Evolutionary conservation across 2,888 invertebrate species (phyloP).

Genomic region (Sinodicranocentrus sp.): DNA sequence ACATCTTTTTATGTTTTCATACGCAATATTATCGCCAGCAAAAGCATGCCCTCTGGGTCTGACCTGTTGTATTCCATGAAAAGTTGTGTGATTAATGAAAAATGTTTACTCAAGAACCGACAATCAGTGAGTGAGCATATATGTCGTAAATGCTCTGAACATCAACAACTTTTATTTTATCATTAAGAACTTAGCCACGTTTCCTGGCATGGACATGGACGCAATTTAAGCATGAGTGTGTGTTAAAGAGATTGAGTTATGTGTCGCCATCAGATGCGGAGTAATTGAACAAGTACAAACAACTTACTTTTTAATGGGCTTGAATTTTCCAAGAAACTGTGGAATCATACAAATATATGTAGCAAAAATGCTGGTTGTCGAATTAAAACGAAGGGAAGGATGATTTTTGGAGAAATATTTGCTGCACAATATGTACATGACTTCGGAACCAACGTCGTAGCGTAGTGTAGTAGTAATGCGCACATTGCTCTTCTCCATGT

Average conservation of each 20-base stretch:
- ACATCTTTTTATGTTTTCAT: too few relatives aligned
- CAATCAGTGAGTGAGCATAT: background rate
- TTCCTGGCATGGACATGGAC: background rate
- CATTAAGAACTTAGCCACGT: too few relatives aligned
- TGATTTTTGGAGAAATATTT: background rate
- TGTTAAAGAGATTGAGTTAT: conserved; percentile 26
- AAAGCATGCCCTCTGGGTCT: conserved; percentile 65
- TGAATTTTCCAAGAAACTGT: background rate
- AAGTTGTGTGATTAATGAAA: background rate
- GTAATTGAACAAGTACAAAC: background rate
- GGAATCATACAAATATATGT: background rate
- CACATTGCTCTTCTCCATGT: too few relatives aligned
- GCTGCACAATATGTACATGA: background rate
- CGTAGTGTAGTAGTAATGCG: too few relatives aligned
- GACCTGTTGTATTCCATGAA: conserved; percentile 63
- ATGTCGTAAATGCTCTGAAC: background rate
- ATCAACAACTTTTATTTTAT: background rate
- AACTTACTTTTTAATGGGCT: too few relatives aligned
- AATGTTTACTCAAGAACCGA: background rate
- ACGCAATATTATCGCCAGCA: too few relatives aligned
- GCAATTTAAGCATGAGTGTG: background rate
- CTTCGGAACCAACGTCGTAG: too few relatives aligned
- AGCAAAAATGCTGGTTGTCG: background rate
- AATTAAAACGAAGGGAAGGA: background rate
- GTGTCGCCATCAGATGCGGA: conserved; percentile 62